These are phyloP conservation scores for Chrysogorgia sp. DNA, from an alignment of 92 coral and sea anemone species.

Conservation along the genomic window DNA sequence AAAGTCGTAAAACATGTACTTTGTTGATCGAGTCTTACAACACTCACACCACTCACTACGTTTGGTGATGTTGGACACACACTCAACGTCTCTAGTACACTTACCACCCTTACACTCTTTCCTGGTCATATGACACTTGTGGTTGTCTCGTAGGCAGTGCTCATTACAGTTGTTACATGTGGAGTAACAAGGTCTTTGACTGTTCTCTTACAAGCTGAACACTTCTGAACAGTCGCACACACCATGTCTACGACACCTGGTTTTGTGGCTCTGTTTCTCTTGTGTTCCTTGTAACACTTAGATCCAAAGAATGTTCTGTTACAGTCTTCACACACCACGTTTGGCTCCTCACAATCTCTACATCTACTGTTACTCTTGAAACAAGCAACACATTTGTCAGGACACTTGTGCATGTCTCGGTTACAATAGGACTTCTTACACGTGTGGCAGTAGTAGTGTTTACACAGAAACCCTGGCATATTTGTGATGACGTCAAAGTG, in stretches of 20 bases:
- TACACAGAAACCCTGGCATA: background rate
- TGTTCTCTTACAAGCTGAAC: conserved; percentile 6
- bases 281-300: no score
- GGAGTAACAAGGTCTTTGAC: background rate
- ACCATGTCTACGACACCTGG: no score
- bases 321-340: no score
- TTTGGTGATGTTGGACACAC: no score
- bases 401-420: background rate
- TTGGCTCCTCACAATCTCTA: no score
- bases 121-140: background rate
- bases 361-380: no score
- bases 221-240: no score
- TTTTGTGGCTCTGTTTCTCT: no score
- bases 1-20: no score
- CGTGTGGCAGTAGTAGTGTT: background rate
- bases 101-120: background rate
- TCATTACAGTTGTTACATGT: background rate
- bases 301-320: no score
- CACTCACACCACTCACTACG: conserved; percentile 4
- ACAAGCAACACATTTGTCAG: no score
- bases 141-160: background rate
- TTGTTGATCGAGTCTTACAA: background rate
- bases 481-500: no score
- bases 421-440: background rate
- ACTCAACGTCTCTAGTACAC: background rate